These are phyloP conservation scores for Paramormyrops kingsleyae DNA, from an alignment of 2,113 vertebrate genomes.

Conservation along the genomic window DNA sequence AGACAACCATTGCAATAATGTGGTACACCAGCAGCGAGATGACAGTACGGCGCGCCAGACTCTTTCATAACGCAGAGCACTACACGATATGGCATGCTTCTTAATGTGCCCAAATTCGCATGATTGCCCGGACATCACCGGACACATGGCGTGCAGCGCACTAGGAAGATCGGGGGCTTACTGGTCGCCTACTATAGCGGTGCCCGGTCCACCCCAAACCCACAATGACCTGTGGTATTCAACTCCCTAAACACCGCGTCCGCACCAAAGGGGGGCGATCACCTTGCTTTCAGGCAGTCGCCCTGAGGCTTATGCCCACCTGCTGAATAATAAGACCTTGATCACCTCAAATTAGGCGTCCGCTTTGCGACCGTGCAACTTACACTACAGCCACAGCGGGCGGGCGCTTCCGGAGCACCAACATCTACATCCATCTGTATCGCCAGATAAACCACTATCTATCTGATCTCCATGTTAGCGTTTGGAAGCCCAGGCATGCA, in stretches of 20 bases:
- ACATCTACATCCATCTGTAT: neutral
- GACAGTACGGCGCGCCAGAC: neutral
- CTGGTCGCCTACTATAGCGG: neutral
- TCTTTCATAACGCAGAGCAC: neutral
- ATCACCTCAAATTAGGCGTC: neutral
- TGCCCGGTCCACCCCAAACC: neutral
- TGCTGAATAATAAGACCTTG: neutral
- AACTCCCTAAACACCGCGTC: neutral
- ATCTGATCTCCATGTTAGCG: neutral
- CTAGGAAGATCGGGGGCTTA: neutral
- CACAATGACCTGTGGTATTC: neutral
- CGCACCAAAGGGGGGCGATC: neutral
- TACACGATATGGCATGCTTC: neutral
- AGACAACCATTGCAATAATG: neutral
- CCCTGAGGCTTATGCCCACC: neutral
- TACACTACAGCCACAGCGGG: neutral
- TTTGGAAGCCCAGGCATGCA: neutral
- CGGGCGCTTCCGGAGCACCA: neutral
- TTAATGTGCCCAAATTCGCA: neutral
- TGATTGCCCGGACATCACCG: neutral
- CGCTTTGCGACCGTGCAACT: neutral
- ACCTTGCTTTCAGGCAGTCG: neutral
- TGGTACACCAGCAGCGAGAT: neutral
- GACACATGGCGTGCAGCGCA: neutral
- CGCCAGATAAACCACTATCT: neutral